phyloP scores from a whole-genome alignment of 2,797 vertebrate species.

The Acrossocheilus wenchowensis region DNA sequence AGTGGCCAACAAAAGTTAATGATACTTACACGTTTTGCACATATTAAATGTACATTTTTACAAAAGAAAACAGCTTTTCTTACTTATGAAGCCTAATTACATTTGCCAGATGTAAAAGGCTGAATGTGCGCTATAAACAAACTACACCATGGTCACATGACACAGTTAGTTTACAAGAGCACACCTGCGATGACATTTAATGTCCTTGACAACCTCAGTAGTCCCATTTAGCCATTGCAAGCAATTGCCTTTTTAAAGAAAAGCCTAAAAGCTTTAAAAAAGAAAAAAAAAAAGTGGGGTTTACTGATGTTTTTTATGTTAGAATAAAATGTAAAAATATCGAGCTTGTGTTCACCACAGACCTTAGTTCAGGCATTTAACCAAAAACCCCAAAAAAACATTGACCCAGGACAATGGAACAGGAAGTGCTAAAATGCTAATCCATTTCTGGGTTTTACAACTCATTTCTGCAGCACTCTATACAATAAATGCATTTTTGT shows the following conservation, averaged over 20 bases:
- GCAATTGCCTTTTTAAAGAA: not conserved
- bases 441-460: not conserved
- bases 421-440: not conserved
- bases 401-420: not conserved
- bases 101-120: not conserved
- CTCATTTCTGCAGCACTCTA: not conserved
- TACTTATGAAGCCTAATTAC: not conserved
- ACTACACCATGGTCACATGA: not conserved
- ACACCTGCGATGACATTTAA: not conserved
- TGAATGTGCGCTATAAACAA: not conserved
- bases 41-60: not conserved
- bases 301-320: not conserved
- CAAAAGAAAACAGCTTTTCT: not conserved
- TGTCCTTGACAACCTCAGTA: not conserved
- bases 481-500: not conserved
- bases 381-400: not conserved
- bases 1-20: not conserved
- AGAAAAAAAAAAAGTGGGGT: not conserved
- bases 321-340: not conserved
- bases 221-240: not conserved
- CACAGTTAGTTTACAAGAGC: not conserved
- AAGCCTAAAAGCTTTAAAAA: not conserved
- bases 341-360: not conserved
- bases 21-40: not conserved
- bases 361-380: not conserved